These are phyloP conservation scores for Camponotus fellah DNA, from an alignment of 2,888 invertebrate species.

Conservation along the genomic window DNA sequence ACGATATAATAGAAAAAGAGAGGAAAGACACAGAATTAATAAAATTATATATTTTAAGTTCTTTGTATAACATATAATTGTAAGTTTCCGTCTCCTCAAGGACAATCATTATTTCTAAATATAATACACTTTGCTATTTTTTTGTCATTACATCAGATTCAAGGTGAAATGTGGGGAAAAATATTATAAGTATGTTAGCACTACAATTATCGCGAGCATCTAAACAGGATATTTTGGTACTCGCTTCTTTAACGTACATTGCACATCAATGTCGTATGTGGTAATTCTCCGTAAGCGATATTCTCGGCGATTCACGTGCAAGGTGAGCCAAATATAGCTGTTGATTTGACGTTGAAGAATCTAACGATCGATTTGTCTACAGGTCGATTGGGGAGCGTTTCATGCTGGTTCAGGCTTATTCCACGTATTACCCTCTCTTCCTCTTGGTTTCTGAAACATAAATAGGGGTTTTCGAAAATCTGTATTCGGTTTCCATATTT, in stretches of 20 bases:
- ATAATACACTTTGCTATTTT: neutral
- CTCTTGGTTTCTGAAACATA: neutral
- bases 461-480: neutral
- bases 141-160: neutral
- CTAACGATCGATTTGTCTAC: conserved; percentile 57
- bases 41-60: neutral
- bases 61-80: neutral
- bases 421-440: neutral
- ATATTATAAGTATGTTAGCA: neutral
- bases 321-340: conserved; percentile 67
- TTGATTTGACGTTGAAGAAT: conserved; percentile 42
- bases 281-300: conserved; percentile 29
- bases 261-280: conserved; percentile 24
- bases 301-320: conserved; percentile 62
- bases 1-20: neutral
- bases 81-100: neutral
- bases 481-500: neutral
- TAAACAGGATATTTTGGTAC: conserved; percentile 23
- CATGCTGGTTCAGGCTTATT: neutral
- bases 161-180: neutral
- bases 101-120: neutral
- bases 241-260: conserved; percentile 1
- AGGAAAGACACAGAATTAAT: neutral
- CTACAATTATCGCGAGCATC: neutral
- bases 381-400: conserved; percentile 37